These are phyloP conservation scores for Phylloscopus trochilus DNA, from an alignment of 2,113 vertebrate genomes.

Conservation along the genomic window DNA sequence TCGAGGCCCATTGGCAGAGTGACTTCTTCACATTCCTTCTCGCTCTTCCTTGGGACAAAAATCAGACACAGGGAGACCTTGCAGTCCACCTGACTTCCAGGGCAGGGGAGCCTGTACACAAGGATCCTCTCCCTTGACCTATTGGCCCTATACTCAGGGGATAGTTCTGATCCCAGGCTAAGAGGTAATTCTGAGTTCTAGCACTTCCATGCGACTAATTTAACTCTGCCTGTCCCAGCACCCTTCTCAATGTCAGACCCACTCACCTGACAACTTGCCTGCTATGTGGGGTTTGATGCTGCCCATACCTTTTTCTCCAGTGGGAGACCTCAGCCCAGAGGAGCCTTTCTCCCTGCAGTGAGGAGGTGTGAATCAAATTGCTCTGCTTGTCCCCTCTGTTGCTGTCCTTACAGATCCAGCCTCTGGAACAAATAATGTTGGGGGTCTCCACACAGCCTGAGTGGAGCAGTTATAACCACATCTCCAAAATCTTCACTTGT, in stretches of 20 bases:
- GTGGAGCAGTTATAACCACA: background rate
- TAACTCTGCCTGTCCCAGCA: background rate
- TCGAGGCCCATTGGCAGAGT: background rate
- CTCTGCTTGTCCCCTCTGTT: background rate
- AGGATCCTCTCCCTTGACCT: background rate
- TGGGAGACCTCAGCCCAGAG: background rate
- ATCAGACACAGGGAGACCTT: background rate
- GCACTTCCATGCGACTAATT: background rate
- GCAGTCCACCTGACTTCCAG: background rate
- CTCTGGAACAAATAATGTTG: background rate
- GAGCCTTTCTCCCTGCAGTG: background rate
- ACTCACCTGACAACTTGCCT: background rate
- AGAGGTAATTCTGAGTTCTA: background rate
- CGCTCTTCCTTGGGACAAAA: background rate
- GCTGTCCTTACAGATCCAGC: background rate
- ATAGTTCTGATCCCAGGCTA: background rate
- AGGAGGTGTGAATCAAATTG: background rate
- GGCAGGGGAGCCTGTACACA: background rate
- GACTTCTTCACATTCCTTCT: background rate
- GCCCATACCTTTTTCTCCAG: fast-evolving
- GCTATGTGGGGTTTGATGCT: background rate
- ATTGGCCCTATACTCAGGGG: fast-evolving
- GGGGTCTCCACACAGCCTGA: no score
- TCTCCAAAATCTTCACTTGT: background rate
- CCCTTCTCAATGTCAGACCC: background rate